phyloP scores from a whole-genome alignment of 1,140 invertebrate genomes.

The Temnothorax nylanderi region DNA sequence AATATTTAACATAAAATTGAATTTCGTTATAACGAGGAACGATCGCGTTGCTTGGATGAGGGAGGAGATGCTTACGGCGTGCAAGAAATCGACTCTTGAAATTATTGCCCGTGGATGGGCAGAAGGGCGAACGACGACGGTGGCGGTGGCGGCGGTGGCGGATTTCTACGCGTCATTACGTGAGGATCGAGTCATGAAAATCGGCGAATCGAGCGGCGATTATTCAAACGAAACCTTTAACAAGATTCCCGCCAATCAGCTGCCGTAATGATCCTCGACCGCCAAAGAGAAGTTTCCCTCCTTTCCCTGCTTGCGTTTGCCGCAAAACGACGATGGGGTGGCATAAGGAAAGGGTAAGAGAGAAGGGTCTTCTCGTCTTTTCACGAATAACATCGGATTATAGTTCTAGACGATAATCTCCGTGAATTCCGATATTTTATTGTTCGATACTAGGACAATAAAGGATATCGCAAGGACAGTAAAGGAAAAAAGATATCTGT shows the following conservation, averaged over 20 bases:
- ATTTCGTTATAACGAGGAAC: conserved; percentile 82
- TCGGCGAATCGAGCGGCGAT: conserved; percentile 81
- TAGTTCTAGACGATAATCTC: conserved; percentile 25
- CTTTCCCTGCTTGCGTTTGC: conserved; percentile 42
- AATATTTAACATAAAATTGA: conserved; percentile 84
- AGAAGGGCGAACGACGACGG: conserved; percentile 49
- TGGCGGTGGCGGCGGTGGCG: conserved; percentile 51
- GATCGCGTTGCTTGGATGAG: conserved; percentile 70
- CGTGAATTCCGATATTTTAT: not conserved
- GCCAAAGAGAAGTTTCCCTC: conserved; percentile 65
- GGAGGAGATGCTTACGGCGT: conserved; percentile 22
- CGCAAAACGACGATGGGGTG: conserved; percentile 41
- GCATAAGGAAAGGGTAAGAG: conserved; percentile 56
- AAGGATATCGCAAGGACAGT: not conserved
- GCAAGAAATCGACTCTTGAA: conserved; percentile 66
- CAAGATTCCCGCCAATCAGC: conserved; percentile 84
- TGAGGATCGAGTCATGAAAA: conserved; percentile 84
- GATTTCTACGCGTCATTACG: conserved; percentile 84
- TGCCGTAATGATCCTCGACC: conserved; percentile 78
- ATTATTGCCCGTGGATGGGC: conserved; percentile 74
- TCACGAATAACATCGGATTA: conserved; percentile 42
- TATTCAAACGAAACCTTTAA: conserved; percentile 85
- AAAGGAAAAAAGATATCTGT: not conserved
- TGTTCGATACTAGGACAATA: not conserved
- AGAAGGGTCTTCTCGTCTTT: conserved; percentile 55